Conservation (phyloP, 1,140 invertebrate species). For the Nephotettix cincticeps region DNA sequence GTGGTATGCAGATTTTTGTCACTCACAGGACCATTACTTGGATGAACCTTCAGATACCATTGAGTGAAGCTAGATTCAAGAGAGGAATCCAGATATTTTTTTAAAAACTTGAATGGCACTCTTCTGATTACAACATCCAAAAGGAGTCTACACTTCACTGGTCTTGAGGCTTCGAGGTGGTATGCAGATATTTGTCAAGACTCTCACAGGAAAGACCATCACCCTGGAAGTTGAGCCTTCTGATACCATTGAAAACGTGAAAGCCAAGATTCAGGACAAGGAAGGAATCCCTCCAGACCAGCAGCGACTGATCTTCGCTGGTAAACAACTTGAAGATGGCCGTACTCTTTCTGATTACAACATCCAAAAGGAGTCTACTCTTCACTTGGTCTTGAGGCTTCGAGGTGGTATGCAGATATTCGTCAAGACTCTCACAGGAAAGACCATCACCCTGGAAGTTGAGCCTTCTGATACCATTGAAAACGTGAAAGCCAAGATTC, state of each 20-base stretch:
- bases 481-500: constrained; percentile 77
- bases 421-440: constrained; percentile 83
- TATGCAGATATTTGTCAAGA: constrained; percentile 66
- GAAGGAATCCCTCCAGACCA: constrained; percentile 59
- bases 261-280: constrained; percentile 83
- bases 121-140: constrained; percentile 69
- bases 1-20: too few species aligned
- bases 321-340: constrained; percentile 92
- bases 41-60: too few species aligned
- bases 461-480: constrained; percentile 74
- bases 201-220: constrained; percentile 64
- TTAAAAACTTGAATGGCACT: too few species aligned
- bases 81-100: too few species aligned
- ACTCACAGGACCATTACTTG: too few species aligned
- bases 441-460: constrained; percentile 81
- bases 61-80: too few species aligned
- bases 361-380: constrained; percentile 87
- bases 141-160: constrained; percentile 70
- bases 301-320: constrained; percentile 71
- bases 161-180: constrained; percentile 77
- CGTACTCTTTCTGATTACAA: constrained; percentile 88
- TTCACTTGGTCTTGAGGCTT: constrained; percentile 70
- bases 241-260: constrained; percentile 93
- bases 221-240: constrained; percentile 74
- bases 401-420: constrained; percentile 78